Conservation (phyloP, 2,888 invertebrate genomes). For the Coenonympha glycerion region DNA sequence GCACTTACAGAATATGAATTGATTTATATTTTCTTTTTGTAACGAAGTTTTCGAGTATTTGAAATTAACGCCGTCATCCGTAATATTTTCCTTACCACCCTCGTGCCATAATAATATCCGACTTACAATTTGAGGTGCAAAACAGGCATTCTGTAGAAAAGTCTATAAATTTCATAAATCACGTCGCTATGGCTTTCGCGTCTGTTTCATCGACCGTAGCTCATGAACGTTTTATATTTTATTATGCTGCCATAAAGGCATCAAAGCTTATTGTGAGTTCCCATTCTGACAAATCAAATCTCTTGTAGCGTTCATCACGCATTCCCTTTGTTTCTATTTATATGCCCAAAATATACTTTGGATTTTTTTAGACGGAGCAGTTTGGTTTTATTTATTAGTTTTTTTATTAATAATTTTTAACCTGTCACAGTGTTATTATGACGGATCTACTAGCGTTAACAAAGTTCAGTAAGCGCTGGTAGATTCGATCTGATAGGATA, state of each 20-base stretch:
- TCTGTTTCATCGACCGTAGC: conserved; percentile 28
- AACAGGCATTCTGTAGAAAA: not conserved
- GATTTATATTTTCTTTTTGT: no score
- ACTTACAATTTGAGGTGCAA: not conserved
- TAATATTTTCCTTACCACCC: no score
- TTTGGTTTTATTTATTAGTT: not conserved
- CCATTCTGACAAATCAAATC: conserved; percentile 18
- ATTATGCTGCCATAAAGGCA: conserved; percentile 21
- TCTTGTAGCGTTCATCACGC: conserved; percentile 15
- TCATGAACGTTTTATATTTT: conserved; percentile 24
- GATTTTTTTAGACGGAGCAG: not conserved
- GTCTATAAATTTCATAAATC: conserved; percentile 20
- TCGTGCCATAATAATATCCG: no score
- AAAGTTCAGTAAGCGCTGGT: no score
- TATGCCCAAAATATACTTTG: not conserved
- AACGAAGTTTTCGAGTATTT: no score
- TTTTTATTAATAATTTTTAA: no score
- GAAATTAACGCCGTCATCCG: no score
- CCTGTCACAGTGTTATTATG: no score
- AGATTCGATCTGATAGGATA: no score
- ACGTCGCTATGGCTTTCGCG: conserved; percentile 20
- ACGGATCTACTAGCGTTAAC: no score
- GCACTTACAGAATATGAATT: no score
- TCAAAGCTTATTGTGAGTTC: conserved; percentile 19
- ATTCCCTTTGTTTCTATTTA: not conserved